phyloP scores from a whole-genome alignment of 2,797 vertebrate species.

The Prunella strophiata region DNA sequence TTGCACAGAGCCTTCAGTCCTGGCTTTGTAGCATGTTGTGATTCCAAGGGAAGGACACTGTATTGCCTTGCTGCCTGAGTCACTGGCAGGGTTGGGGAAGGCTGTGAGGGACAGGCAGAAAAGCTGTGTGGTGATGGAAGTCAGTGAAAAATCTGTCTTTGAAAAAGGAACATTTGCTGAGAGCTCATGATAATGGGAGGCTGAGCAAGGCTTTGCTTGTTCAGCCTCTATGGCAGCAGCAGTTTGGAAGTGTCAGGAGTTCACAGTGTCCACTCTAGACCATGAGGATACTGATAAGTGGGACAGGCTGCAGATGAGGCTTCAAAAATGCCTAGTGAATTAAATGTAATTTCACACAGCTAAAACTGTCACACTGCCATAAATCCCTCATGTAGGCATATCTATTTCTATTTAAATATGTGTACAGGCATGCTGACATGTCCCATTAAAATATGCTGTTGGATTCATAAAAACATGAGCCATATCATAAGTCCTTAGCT shows the following conservation, averaged over 20 bases:
- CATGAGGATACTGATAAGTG: not conserved
- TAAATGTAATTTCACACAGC: not conserved
- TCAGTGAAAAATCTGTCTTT: not conserved
- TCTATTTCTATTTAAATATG: not conserved
- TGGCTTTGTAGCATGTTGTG: not conserved
- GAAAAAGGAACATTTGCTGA: not conserved
- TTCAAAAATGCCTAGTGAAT: not conserved
- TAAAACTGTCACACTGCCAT: not conserved
- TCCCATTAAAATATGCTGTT: not conserved
- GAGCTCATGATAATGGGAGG: not conserved
- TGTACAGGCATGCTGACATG: not conserved
- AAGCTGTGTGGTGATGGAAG: not conserved
- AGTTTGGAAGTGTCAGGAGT: not conserved
- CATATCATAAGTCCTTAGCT: not conserved
- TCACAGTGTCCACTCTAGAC: not conserved
- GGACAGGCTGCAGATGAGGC: not conserved
- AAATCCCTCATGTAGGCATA: not conserved
- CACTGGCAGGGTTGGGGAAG: not conserved
- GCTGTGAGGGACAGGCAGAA: not conserved
- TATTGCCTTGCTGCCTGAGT: not conserved
- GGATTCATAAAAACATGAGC: not conserved
- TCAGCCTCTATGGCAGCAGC: not conserved
- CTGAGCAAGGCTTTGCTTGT: not conserved
- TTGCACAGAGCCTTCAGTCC: not conserved
- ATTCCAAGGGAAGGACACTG: not conserved